These are phyloP conservation scores for Rhagium mordax DNA, from an alignment of 2,888 invertebrate genomes.

Conservation along the genomic window DNA sequence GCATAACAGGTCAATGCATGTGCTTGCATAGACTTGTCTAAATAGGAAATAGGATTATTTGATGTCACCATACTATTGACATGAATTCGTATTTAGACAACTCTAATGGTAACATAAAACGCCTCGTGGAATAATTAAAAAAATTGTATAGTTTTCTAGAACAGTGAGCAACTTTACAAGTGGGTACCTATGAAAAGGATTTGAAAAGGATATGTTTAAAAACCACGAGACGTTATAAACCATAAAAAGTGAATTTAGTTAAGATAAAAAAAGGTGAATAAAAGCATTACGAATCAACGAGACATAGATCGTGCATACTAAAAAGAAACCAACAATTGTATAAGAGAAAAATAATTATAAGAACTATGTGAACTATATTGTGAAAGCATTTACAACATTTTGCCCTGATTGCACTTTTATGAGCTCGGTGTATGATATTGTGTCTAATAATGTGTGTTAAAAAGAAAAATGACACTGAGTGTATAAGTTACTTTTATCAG, in stretches of 20 bases:
- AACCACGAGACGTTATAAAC: constrained; percentile 33
- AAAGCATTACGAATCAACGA: constrained; percentile 33
- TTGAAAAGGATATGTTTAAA: constrained; percentile 27
- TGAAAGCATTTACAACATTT: neutral
- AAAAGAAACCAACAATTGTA: constrained; percentile 11
- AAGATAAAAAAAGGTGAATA: constrained; percentile 27
- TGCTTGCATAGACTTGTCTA: constrained; percentile 39
- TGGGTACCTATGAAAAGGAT: neutral
- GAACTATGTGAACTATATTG: neutral
- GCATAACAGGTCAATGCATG: constrained; percentile 65
- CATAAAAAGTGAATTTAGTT: constrained; percentile 22
- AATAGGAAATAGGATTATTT: constrained; percentile 22
- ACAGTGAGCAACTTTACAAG: constrained; percentile 26
- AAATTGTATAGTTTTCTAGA: constrained; percentile 1
- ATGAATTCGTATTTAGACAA: constrained; percentile 10
- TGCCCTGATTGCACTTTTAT: neutral
- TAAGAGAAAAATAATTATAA: neutral
- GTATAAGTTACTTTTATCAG: neutral
- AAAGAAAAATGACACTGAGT: neutral
- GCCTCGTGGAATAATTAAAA: constrained; percentile 31
- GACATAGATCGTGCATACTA: constrained; percentile 28
- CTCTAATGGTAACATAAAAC: constrained; percentile 27
- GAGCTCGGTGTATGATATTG: neutral
- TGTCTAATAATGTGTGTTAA: neutral
- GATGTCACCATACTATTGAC: neutral